These are phyloP conservation scores for Zygogramma bicolorata DNA, from an alignment of 2,888 invertebrate genomes.

Conservation along the genomic window DNA sequence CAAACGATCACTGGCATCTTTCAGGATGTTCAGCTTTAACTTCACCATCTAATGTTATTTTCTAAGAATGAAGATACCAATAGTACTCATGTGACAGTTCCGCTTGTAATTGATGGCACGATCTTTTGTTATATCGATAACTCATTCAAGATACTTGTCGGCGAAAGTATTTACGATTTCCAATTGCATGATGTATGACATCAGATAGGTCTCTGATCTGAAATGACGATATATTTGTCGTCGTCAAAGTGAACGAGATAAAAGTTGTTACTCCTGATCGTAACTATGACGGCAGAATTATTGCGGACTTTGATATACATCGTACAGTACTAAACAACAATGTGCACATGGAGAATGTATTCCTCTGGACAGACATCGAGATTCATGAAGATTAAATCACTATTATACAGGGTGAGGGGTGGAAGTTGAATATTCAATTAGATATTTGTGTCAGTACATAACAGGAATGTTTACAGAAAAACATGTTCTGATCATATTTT, in stretches of 20 bases:
- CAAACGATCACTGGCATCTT: no score
- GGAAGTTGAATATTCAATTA: no score
- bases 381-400: background rate
- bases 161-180: slow-evolving; percentile 4
- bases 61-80: background rate
- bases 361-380: background rate
- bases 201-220: background rate
- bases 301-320: background rate
- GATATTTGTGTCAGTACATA: no score
- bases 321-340: background rate
- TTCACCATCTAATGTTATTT: no score
- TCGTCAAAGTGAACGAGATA: background rate
- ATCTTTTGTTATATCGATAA: background rate
- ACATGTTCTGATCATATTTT: no score
- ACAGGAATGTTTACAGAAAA: no score
- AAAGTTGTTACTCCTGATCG: background rate
- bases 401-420: background rate
- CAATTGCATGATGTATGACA: slow-evolving; percentile 5
- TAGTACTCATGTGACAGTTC: no score
- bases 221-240: slow-evolving; percentile 5
- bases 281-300: background rate
- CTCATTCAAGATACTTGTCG: slow-evolving; percentile 4
- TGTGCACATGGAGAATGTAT: background rate
- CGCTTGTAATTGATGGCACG: no score
- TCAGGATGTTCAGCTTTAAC: no score